phyloP scores from a whole-genome alignment of 2,888 invertebrate genomes.

The Junonia oenone region DNA sequence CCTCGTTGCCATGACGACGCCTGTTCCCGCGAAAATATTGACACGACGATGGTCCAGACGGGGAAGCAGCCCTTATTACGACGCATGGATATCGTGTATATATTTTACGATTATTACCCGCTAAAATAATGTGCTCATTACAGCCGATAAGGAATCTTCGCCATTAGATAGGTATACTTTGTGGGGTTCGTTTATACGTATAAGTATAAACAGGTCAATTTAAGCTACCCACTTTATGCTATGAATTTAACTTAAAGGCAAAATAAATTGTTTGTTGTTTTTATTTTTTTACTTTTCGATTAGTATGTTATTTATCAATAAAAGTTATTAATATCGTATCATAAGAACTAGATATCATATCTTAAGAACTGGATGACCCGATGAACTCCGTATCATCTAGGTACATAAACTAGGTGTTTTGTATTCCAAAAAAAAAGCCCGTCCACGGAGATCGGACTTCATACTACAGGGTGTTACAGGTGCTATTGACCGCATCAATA shows the following conservation, averaged over 20 bases:
- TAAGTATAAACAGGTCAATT: neutral
- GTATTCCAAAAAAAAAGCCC: no score
- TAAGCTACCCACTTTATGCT: neutral
- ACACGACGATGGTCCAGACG: slow-evolving; percentile 59
- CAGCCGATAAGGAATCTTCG: slow-evolving; percentile 59
- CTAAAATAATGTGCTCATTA: slow-evolving; percentile 54
- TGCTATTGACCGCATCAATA: no score
- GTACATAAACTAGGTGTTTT: no score
- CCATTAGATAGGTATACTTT: slow-evolving; percentile 40
- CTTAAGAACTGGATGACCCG: no score
- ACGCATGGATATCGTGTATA: slow-evolving; percentile 56
- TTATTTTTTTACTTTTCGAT: no score
- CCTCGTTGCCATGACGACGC: slow-evolving; percentile 70
- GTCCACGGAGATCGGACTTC: no score
- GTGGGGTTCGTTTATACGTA: slow-evolving; percentile 37
- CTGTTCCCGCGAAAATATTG: slow-evolving; percentile 65
- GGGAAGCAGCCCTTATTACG: slow-evolving; percentile 38
- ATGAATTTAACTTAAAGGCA: neutral
- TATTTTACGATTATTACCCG: slow-evolving; percentile 58
- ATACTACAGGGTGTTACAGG: no score
- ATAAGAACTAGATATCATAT: no score
- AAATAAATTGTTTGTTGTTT: no score
- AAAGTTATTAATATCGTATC: neutral
- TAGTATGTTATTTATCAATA: neutral
- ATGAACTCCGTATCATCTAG: no score